These are phyloP conservation scores for Whitmania pigra DNA, from an alignment of 1,140 invertebrate genomes.

Conservation along the genomic window DNA sequence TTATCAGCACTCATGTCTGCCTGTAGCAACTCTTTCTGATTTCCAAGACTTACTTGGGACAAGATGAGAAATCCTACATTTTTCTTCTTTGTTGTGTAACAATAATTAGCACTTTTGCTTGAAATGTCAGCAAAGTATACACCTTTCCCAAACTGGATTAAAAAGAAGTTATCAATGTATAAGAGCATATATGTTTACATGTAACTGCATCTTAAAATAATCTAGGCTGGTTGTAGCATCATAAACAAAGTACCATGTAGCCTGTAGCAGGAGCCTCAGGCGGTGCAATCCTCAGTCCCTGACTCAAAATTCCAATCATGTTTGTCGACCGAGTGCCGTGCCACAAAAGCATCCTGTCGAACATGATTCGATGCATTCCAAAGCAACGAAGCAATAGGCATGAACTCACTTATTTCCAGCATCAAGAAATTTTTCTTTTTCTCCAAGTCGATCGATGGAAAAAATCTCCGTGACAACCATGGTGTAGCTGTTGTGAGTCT, in stretches of 20 bases:
- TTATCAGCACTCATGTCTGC: slow-evolving; percentile 37
- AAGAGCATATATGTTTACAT: background rate
- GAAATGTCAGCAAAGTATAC: slow-evolving; percentile 97
- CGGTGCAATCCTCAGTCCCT: slow-evolving; percentile 40
- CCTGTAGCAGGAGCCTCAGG: slow-evolving; percentile 43
- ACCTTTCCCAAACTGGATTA: slow-evolving; percentile 63
- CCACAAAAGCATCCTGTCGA: slow-evolving; percentile 37
- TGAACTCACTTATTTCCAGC: slow-evolving; percentile 34
- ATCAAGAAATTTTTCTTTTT: slow-evolving; percentile 32
- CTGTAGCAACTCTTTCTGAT: slow-evolving; percentile 31
- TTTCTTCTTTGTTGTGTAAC: slow-evolving; percentile 59
- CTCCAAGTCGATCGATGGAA: slow-evolving; percentile 33
- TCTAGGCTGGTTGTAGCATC: background rate
- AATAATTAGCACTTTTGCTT: slow-evolving; percentile 95
- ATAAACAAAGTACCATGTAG: slow-evolving; percentile 35
- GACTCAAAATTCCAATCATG: slow-evolving; percentile 37
- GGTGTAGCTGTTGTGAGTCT: slow-evolving; percentile 38
- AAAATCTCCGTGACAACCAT: slow-evolving; percentile 38
- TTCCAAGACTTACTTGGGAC: slow-evolving; percentile 61
- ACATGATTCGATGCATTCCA: background rate
- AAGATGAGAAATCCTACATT: slow-evolving; percentile 69
- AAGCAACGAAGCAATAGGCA: background rate
- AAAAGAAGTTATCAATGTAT: slow-evolving; percentile 12
- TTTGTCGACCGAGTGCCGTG: slow-evolving; percentile 41
- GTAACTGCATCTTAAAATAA: background rate